Conservation (phyloP, 2,797 vertebrate genomes). For the Iguana delicatissima region DNA sequence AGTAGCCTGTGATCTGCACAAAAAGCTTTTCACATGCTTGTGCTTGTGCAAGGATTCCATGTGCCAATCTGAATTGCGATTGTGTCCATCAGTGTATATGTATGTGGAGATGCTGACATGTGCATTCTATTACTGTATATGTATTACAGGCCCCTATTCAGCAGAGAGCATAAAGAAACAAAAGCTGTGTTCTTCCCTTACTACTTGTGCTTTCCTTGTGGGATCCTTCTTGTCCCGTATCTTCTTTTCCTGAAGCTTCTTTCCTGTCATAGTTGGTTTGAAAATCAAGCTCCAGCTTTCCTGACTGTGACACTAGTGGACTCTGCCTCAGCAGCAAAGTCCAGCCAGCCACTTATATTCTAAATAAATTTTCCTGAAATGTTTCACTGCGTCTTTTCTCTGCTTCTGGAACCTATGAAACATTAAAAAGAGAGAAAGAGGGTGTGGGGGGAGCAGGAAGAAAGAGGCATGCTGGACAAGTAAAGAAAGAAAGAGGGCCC, state of each 20-base stretch:
- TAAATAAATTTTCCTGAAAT: neutral
- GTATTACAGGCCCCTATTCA: neutral
- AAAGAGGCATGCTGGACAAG: neutral
- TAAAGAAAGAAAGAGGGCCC: neutral
- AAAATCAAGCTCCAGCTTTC: neutral
- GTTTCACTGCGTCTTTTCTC: neutral
- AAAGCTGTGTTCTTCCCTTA: no score
- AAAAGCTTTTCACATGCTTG: neutral
- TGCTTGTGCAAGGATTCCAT: neutral
- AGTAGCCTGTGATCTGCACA: neutral
- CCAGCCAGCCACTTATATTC: neutral
- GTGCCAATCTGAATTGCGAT: no score
- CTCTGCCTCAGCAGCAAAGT: neutral
- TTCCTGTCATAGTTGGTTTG: neutral
- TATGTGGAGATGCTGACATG: neutral
- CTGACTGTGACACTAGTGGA: neutral
- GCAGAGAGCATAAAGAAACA: neutral
- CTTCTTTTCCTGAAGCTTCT: neutral
- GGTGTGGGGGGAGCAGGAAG: neutral
- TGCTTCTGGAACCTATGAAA: neutral
- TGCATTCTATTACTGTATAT: neutral
- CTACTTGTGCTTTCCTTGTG: neutral
- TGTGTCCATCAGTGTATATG: neutral
- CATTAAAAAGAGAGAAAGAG: neutral
- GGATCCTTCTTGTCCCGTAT: neutral